Conservation (phyloP, 2,113 vertebrate genomes). For the Nibea albiflora region DNA sequence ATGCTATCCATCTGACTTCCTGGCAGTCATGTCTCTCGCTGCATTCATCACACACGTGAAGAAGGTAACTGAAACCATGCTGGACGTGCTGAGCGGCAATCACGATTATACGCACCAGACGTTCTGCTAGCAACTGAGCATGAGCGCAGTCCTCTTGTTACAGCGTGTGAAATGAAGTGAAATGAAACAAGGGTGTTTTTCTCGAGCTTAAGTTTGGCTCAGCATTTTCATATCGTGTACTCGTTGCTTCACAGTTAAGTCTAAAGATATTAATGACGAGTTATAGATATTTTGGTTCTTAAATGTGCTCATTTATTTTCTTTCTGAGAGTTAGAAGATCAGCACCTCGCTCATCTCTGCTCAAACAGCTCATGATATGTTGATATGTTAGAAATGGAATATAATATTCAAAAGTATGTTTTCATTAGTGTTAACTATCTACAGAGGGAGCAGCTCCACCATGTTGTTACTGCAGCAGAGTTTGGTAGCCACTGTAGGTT, state of each 20-base stretch:
- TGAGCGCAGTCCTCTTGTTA: conserved; percentile 2
- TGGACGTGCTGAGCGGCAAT: neutral
- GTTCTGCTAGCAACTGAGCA: neutral
- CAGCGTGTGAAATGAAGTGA: neutral
- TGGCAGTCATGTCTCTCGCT: conserved; percentile 22
- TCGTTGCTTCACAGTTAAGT: neutral
- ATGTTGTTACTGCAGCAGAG: no score
- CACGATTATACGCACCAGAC: conserved; percentile 16
- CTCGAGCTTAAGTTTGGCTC: neutral
- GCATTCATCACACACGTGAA: conserved; percentile 46
- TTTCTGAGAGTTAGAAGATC: neutral
- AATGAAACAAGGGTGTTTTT: neutral
- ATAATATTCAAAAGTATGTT: no score
- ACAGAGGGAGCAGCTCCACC: no score
- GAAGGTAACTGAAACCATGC: conserved; percentile 53
- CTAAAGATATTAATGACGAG: neutral
- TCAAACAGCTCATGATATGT: no score
- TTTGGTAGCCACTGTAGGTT: no score
- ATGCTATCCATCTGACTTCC: conserved; percentile 39
- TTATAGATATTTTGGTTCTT: neutral
- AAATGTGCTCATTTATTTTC: no score
- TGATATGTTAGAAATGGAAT: no score
- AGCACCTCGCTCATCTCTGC: no score
- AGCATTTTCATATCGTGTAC: neutral
- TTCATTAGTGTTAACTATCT: no score